Evolutionary conservation across 2,797 vertebrate species (phyloP), one percentile per base, ranked within the genome.

Genomic region (Antrozous pallidus): DNA sequence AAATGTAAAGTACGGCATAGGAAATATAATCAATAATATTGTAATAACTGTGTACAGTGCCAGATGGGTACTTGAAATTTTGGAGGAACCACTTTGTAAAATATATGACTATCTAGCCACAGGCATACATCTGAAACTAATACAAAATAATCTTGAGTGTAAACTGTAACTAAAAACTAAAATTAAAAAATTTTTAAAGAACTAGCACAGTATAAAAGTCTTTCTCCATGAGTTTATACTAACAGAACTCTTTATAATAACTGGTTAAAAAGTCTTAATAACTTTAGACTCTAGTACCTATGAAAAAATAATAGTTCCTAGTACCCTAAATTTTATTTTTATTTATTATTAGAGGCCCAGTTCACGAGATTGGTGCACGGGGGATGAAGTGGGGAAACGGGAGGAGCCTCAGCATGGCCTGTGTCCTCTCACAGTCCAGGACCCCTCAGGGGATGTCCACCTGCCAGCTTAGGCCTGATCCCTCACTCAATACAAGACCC

Each of bases 251-350:
- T 88, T 94, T 51, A 83, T 58, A 88, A 18, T 67, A 74, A 94
- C 69, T 78, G 17, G 65, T 61, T 93, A 91, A 82, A 79, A 94
- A 51, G 38, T 89, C 91, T 80, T 87, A 58, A 61, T 78, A 13
- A 84, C 28, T 91, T 93, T 81, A 90, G 71, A 63, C 7, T 84
- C 17, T 45, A 89, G 33, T 63, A 61, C 83, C 40, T 87, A 82
- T 58, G 58, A 93, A 77, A 95, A 95, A 94, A 58, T 33, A 79
- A 54, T 9, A 89, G 28, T 74, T 24, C 26, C 7, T 83, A 38
- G 8, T 31, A 63, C 36, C 16, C 45, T 81, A 16, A 38, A 86
- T 89, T 88, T 92, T 81, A 91, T 70, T 77, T 77, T 12, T 24
- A 38, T 38, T 24, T 69, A 22, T 69, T 61, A 61, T 9, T 58